A percentile compares a stretch with the other conserved stretches of the same genome.
These are phyloP conservation scores for Coregonus clupeaformis DNA, from an alignment of 2,113 vertebrate genomes.

Conservation along the genomic window DNA sequence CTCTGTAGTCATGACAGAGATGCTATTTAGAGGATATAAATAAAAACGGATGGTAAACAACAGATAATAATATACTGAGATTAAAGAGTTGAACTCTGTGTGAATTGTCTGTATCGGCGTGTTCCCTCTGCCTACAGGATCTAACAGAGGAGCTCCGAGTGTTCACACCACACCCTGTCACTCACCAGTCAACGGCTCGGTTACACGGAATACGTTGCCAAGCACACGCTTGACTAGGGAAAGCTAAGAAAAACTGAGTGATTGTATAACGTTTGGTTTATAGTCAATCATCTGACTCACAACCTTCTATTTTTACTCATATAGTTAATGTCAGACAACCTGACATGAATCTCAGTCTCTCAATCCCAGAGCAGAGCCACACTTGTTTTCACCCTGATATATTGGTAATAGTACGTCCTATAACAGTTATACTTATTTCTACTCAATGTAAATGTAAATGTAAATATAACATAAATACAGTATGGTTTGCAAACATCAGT, in stretches of 20 bases:
- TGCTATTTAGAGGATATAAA: background rate
- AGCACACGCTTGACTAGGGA: slow-evolving; percentile 17
- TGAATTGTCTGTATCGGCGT: background rate
- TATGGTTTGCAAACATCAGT: background rate
- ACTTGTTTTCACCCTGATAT: too few species aligned
- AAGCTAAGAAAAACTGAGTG: background rate
- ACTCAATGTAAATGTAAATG: background rate
- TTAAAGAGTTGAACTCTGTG: background rate
- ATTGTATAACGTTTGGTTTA: background rate
- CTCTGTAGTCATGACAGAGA: background rate
- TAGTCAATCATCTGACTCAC: background rate
- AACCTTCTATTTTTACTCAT: background rate
- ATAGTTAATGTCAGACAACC: too few species aligned
- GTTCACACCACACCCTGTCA: slow-evolving; percentile 60
- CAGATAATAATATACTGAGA: too few species aligned
- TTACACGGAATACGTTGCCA: slow-evolving; percentile 29
- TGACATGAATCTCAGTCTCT: too few species aligned
- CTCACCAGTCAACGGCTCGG: slow-evolving; percentile 39
- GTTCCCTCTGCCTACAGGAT: background rate
- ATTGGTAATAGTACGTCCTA: background rate
- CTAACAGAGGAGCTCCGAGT: background rate
- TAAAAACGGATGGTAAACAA: background rate
- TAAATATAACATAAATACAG: background rate
- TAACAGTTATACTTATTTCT: background rate
- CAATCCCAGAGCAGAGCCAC: too few species aligned